Percentiles rank a stretch among this genome's conserved stretches.
These are phyloP conservation scores for Tachycineta bicolor DNA, from an alignment of 2,113 vertebrate species.

Conservation along the genomic window DNA sequence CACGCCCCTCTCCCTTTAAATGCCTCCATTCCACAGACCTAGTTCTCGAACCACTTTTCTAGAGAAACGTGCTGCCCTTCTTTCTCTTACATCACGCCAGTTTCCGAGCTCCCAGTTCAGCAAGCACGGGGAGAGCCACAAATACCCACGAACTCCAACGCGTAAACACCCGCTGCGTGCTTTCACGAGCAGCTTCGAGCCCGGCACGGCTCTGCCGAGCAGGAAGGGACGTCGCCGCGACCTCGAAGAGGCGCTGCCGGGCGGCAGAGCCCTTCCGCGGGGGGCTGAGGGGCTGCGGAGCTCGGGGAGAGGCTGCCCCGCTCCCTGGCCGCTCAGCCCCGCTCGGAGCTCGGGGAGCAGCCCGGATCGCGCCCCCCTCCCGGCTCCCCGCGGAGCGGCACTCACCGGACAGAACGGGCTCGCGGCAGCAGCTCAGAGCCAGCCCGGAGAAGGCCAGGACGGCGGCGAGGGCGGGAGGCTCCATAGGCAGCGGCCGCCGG, in stretches of 20 bases:
- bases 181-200: background rate
- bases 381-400: constrained; percentile 32
- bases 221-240: background rate
- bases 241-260: background rate
- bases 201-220: background rate
- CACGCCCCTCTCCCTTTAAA: background rate
- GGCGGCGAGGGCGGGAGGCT: constrained; percentile 70
- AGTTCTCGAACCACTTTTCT: background rate
- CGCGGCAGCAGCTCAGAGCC: constrained; percentile 70
- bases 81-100: background rate
- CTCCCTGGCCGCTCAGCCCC: background rate
- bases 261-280: background rate
- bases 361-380: background rate
- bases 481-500: constrained; percentile 69
- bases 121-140: background rate
- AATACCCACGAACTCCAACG: background rate
- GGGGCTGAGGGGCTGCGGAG: background rate
- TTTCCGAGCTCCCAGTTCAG: background rate
- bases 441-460: constrained; percentile 69
- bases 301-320: background rate
- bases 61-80: background rate
- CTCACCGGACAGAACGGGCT: constrained; percentile 67
- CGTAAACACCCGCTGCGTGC: background rate
- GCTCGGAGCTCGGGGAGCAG: background rate
- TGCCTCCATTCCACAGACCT: background rate